Evolutionary conservation across 2,888 invertebrate species (phyloP).

Genomic region (Lordiphosa andalusiaca): DNA sequence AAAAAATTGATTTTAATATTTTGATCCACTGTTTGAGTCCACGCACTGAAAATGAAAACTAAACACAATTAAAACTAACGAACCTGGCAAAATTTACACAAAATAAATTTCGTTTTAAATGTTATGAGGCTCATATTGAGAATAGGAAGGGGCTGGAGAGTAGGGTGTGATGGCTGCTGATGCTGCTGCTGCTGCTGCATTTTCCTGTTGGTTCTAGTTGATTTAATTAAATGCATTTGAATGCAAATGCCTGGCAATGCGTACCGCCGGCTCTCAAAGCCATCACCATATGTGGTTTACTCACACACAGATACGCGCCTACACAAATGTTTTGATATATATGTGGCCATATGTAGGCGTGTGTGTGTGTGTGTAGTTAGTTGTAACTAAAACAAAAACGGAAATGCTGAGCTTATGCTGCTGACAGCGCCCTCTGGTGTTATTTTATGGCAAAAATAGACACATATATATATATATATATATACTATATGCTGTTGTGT

Average conservation of each 20-base stretch:
- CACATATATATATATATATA: slow-evolving; percentile 21
- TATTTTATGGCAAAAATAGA: slow-evolving; percentile 62
- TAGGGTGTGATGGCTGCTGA: slow-evolving; percentile 7
- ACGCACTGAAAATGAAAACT: slow-evolving; percentile 49
- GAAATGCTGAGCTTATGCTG: slow-evolving; percentile 64
- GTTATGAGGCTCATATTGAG: slow-evolving; percentile 59
- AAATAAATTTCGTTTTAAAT: slow-evolving; percentile 72
- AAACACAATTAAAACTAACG: slow-evolving; percentile 76
- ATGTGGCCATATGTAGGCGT: not conserved
- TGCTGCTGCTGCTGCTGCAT: slow-evolving; percentile 44
- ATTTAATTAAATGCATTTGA: slow-evolving; percentile 77
- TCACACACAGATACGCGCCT: slow-evolving; percentile 1
- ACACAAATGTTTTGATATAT: slow-evolving; percentile 13
- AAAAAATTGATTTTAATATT: not conserved
- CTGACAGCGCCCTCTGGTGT: slow-evolving; percentile 68
- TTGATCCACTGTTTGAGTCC: slow-evolving; percentile 8
- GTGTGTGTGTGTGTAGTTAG: slow-evolving; percentile 33
- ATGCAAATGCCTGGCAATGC: slow-evolving; percentile 67
- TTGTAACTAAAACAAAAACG: slow-evolving; percentile 65
- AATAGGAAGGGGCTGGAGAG: slow-evolving; percentile 10
- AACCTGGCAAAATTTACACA: slow-evolving; percentile 73
- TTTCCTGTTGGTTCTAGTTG: slow-evolving; percentile 70
- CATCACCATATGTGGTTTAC: slow-evolving; percentile 57
- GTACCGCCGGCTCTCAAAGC: slow-evolving; percentile 46
- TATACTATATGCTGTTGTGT: slow-evolving; percentile 13